A percentile compares a stretch with the other conserved stretches of the same genome.
Evolutionary conservation across 1,140 invertebrate genomes (phyloP).

Genomic region (Drosophila ananassae): DNA sequence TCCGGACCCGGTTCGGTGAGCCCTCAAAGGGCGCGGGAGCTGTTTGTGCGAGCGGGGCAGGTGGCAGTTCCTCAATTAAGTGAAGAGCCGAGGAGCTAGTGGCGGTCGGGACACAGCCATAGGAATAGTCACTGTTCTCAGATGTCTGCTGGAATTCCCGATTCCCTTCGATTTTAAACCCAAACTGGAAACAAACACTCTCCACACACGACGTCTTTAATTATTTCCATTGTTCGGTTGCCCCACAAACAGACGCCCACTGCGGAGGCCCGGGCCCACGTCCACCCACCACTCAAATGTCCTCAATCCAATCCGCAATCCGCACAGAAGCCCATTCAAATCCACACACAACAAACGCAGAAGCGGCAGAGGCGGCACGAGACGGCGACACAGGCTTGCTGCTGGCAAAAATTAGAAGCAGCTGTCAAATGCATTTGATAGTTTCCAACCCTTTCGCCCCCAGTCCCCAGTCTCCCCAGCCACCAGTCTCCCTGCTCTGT

Average conservation of each 20-base stretch:
- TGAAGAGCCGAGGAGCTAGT: no score
- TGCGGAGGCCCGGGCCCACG: no score
- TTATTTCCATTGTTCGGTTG: not conserved
- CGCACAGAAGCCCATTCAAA: constrained; percentile 27
- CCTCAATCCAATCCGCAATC: constrained; percentile 19
- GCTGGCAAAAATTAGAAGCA: constrained; percentile 66
- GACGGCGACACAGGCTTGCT: constrained; percentile 22
- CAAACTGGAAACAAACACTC: not conserved
- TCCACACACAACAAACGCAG: constrained; percentile 21
- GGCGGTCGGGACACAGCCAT: no score
- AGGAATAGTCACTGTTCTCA: no score
- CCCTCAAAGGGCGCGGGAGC: no score
- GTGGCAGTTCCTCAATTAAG: no score
- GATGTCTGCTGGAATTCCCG: no score
- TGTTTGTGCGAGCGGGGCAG: no score
- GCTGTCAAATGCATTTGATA: constrained; percentile 78
- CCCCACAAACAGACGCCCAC: not conserved
- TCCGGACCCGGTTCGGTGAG: no score
- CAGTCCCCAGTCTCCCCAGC: not conserved
- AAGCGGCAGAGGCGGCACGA: constrained; percentile 30
- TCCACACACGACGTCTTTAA: not conserved
- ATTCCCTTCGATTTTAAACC: not conserved
- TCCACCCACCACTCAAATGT: not conserved
- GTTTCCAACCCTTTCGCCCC: constrained; percentile 38
- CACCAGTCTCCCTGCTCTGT: not conserved